These are phyloP conservation scores for Dexiosoma caninum DNA, from an alignment of 2,888 invertebrate species.

Conservation along the genomic window DNA sequence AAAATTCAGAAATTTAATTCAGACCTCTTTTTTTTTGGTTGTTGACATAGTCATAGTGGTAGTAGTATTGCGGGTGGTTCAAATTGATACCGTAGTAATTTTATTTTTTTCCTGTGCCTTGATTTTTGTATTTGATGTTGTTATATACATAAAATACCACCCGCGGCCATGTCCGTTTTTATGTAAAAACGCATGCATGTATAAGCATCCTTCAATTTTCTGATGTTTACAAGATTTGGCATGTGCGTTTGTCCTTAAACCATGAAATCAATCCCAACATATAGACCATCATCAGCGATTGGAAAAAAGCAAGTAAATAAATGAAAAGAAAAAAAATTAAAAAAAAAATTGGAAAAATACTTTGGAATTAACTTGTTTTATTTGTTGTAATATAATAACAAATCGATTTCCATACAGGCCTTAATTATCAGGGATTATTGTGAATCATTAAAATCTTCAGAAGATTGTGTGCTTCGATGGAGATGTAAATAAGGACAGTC, in stretches of 20 bases:
- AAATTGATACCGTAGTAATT: slow-evolving; percentile 29
- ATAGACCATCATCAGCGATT: slow-evolving; percentile 33
- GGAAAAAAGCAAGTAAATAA: too few species aligned
- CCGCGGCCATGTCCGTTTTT: slow-evolving; percentile 42
- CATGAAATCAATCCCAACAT: slow-evolving; percentile 53
- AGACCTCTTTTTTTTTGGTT: background rate
- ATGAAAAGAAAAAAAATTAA: too few species aligned
- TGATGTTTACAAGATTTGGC: background rate
- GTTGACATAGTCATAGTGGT: background rate
- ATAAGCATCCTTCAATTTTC: too few species aligned
- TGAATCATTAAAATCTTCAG: slow-evolving; percentile 10
- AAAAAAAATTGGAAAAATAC: background rate
- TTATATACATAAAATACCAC: slow-evolving; percentile 36
- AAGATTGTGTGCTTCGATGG: background rate
- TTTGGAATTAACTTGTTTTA: slow-evolving; percentile 6
- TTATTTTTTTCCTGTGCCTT: slow-evolving; percentile 8
- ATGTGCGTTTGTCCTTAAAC: slow-evolving; percentile 36
- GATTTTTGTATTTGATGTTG: background rate
- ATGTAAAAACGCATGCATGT: background rate
- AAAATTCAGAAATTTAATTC: too few species aligned
- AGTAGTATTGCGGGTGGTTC: background rate
- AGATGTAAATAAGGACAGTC: background rate
- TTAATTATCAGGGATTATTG: slow-evolving; percentile 58
- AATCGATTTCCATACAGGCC: slow-evolving; percentile 48
- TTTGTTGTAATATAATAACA: background rate